Conservation (phyloP, 2,888 invertebrate genomes). For the Megastigmus dorsalis region DNA sequence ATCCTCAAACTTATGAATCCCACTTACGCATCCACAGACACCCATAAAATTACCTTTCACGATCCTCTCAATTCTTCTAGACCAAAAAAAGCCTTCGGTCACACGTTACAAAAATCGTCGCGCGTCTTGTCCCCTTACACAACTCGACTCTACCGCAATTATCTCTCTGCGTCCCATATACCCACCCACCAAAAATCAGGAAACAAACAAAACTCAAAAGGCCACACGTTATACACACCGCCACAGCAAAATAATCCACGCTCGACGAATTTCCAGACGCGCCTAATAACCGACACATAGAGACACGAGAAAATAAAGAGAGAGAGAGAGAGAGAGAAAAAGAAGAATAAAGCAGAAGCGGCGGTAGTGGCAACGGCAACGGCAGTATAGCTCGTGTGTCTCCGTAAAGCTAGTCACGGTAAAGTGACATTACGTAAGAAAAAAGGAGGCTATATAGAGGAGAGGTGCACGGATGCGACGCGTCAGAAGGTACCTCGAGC, state of each 20-base stretch:
- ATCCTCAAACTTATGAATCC: too few species aligned
- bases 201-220: too few species aligned
- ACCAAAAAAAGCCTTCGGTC: too few species aligned
- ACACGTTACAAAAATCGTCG: not conserved
- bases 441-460: too few species aligned
- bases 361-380: not conserved
- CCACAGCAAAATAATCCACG: too few species aligned
- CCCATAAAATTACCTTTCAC: too few species aligned
- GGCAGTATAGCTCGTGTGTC: not conserved
- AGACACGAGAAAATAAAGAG: too few species aligned
- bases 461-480: conserved; percentile 62
- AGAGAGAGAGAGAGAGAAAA: not conserved
- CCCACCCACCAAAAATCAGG: too few species aligned
- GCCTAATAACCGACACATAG: conserved; percentile 17
- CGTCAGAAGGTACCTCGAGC: conserved; percentile 64
- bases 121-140: not conserved
- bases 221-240: too few species aligned
- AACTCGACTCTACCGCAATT: not conserved
- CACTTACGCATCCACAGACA: too few species aligned
- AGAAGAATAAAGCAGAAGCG: conserved; percentile 12
- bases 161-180: too few species aligned
- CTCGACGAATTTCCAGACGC: conserved; percentile 27
- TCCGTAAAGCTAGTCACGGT: conserved; percentile 40
- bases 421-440: conserved; percentile 62
- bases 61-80: too few species aligned